Evolutionary conservation across 2,113 vertebrate species (phyloP).

Genomic region (Nothobranchius furzeri): DNA sequence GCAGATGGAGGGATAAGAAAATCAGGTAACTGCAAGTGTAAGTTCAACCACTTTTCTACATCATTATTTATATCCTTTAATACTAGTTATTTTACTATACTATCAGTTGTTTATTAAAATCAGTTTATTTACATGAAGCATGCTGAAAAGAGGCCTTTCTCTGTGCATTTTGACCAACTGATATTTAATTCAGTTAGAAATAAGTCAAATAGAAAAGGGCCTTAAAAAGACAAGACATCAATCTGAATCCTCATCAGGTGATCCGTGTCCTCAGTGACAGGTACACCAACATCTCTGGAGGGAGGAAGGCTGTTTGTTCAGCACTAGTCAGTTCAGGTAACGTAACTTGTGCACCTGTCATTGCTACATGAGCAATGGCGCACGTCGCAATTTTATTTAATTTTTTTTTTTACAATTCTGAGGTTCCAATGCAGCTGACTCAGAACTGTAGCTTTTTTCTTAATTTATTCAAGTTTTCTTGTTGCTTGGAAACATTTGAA

Average conservation of each 20-base stretch:
- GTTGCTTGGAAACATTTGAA: slow-evolving; percentile 64
- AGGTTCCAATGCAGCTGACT: slow-evolving; percentile 30
- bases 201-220: not conserved
- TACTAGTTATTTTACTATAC: not conserved
- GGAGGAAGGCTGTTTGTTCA: slow-evolving; percentile 50
- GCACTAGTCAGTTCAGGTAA: slow-evolving; percentile 58
- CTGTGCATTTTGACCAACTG: slow-evolving; percentile 9
- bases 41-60: not conserved
- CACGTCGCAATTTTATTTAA: not conserved
- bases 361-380: not conserved
- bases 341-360: slow-evolving; percentile 26
- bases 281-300: slow-evolving; percentile 51
- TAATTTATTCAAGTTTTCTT: slow-evolving; percentile 59
- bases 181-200: slow-evolving; percentile 15
- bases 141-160: slow-evolving; percentile 1
- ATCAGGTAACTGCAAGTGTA: slow-evolving; percentile 72
- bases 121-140: not conserved
- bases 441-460: slow-evolving; percentile 50
- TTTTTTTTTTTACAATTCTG: slow-evolving; percentile 19
- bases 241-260: slow-evolving; percentile 36
- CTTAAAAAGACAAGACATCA: slow-evolving; percentile 9
- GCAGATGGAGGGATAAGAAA: slow-evolving; percentile 91
- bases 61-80: not conserved
- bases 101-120: slow-evolving; percentile 2
- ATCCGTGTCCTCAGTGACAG: slow-evolving; percentile 51